phyloP scores from a whole-genome alignment of 2,888 invertebrate genomes.

The Luperina testacea region DNA sequence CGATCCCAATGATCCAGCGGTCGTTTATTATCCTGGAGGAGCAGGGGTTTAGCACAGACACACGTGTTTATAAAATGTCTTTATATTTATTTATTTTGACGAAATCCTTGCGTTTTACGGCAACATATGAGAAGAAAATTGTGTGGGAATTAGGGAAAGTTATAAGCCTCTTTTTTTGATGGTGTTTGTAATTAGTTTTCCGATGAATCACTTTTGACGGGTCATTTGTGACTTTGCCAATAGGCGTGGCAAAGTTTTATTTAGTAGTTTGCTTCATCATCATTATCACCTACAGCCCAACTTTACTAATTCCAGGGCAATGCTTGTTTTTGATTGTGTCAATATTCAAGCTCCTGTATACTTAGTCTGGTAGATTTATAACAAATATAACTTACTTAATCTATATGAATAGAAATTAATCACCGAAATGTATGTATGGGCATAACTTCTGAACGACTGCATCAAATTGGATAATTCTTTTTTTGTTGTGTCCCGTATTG shows the following conservation, averaged over 20 bases:
- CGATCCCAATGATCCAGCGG: constrained; percentile 67
- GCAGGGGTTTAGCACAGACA: constrained; percentile 50
- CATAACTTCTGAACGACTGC: too few species aligned
- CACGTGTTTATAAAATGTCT: constrained; percentile 59
- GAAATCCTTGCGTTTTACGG: constrained; percentile 33
- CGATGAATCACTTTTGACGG: constrained; percentile 57
- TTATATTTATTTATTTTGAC: constrained; percentile 56
- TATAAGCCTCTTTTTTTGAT: constrained; percentile 1
- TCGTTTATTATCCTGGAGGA: constrained; percentile 67
- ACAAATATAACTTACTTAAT: background rate
- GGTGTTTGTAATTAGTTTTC: constrained; percentile 43
- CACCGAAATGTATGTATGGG: too few species aligned
- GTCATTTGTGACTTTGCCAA: constrained; percentile 45
- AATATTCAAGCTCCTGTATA: background rate
- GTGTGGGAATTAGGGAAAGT: constrained; percentile 19
- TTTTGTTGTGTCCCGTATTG: too few species aligned
- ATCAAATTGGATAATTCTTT: too few species aligned
- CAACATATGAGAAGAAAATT: constrained; percentile 21
- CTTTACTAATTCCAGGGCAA: background rate
- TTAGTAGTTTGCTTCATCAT: constrained; percentile 8
- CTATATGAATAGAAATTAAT: too few species aligned
- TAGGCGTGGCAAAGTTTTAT: constrained; percentile 26
- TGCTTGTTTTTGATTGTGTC: background rate
- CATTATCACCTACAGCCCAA: background rate
- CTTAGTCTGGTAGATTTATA: background rate